A percentile compares a stretch with the other conserved stretches of the same genome.
Conservation (phyloP, 2,797 vertebrate genomes). For the Silurus lanzhouensis region DNA sequence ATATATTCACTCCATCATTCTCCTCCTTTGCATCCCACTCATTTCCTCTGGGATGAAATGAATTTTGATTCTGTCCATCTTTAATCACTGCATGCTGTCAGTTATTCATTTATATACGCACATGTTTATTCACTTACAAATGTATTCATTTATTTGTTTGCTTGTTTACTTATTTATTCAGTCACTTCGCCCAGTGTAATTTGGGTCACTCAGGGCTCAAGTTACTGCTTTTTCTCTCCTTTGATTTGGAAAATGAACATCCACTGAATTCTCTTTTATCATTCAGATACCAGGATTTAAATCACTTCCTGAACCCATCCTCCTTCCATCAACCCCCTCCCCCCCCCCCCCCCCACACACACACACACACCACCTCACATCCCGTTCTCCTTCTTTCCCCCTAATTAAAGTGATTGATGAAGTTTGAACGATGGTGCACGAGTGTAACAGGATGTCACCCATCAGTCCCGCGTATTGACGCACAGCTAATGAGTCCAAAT, state of each 20-base stretch:
- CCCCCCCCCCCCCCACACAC: background rate
- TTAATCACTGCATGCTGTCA: too few relatives aligned
- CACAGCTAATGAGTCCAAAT: constrained; percentile 8
- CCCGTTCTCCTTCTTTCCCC: constrained; percentile 20
- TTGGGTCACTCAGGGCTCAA: background rate
- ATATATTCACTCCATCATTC: too few relatives aligned
- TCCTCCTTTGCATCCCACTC: too few relatives aligned
- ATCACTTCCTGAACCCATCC: background rate
- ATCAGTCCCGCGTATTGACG: constrained; percentile 23
- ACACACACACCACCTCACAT: background rate
- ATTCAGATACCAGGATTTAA: background rate
- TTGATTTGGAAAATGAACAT: background rate
- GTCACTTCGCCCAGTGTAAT: background rate
- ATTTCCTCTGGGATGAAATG: too few relatives aligned
- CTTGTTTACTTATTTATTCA: background rate
- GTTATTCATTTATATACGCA: background rate
- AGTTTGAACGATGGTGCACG: constrained; percentile 60
- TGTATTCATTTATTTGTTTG: background rate
- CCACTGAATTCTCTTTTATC: background rate
- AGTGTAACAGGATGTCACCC: constrained; percentile 21
- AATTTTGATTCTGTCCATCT: too few relatives aligned
- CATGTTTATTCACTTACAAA: background rate
- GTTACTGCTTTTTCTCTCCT: background rate
- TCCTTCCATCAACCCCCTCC: background rate
- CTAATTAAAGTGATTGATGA: constrained; percentile 42